phyloP scores from a whole-genome alignment of 2,113 vertebrate genomes.

The Raja brachyura region DNA sequence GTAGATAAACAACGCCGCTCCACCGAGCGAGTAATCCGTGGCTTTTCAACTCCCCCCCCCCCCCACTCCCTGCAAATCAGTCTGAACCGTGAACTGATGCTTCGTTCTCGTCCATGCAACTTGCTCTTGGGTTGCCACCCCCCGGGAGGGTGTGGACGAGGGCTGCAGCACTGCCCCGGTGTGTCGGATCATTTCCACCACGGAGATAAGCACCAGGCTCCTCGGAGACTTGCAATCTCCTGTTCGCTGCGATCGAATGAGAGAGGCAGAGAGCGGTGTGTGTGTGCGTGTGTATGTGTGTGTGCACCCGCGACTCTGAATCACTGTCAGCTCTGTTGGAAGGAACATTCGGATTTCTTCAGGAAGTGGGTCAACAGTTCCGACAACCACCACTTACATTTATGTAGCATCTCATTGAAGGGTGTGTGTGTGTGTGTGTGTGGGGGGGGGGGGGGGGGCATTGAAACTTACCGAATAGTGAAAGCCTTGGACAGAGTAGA shows the following conservation, averaged over 20 bases:
- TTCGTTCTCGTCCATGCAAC: not conserved
- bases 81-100: not conserved
- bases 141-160: not conserved
- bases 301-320: not conserved
- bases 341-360: not conserved
- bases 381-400: too few relatives aligned
- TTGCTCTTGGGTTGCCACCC: not conserved
- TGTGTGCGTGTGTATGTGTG: too few relatives aligned
- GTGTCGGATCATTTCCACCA: not conserved
- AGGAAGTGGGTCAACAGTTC: not conserved
- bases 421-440: too few relatives aligned
- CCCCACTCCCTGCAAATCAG: not conserved
- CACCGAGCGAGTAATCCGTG: not conserved
- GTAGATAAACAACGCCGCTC: not conserved
- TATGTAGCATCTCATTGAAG: too few relatives aligned
- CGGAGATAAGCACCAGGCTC: not conserved
- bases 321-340: not conserved
- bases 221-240: not conserved
- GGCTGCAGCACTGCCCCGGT: not conserved
- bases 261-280: not conserved
- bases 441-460: too few relatives aligned
- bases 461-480: too few relatives aligned
- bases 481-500: too few relatives aligned
- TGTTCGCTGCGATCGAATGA: not conserved
- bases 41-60: not conserved